phyloP scores from a whole-genome alignment of 2,113 vertebrate species.

The Cephalopterus ornatus region DNA sequence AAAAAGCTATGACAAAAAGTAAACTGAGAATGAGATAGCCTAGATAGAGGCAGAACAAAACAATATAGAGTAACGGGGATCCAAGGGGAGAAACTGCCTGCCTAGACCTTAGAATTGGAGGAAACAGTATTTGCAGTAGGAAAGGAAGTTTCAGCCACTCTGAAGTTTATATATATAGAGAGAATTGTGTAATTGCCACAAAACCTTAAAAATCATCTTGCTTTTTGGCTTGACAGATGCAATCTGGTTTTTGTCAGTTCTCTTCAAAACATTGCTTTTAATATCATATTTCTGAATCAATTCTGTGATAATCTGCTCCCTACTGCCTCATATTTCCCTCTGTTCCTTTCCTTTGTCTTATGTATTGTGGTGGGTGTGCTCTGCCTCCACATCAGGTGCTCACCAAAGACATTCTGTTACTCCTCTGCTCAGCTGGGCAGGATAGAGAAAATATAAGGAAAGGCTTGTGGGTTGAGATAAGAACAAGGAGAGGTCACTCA shows the following conservation, averaged over 20 bases:
- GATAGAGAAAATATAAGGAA: not conserved
- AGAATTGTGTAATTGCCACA: not conserved
- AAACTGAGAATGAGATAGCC: not conserved
- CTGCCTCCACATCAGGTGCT: not conserved
- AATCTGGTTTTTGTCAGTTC: slow-evolving; percentile 36
- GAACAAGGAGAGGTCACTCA: not conserved
- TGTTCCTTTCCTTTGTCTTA: not conserved
- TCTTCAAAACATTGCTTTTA: slow-evolving; percentile 27
- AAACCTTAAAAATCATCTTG: not conserved
- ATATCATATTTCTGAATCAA: not conserved
- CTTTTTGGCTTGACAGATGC: slow-evolving; percentile 35
- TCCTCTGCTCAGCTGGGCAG: not conserved
- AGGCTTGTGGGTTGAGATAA: not conserved
- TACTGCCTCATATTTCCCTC: not conserved
- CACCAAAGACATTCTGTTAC: not conserved
- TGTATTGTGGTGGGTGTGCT: not conserved
- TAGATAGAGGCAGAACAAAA: not conserved
- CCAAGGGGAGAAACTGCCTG: not conserved
- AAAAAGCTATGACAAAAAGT: not conserved
- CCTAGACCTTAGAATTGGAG: not conserved
- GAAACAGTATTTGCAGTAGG: not conserved
- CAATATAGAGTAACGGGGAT: not conserved
- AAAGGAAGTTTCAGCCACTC: not conserved
- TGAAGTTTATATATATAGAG: not conserved
- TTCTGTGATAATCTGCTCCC: not conserved